Percentiles rank a stretch among this genome's conserved stretches.
These are phyloP conservation scores for Dasyurus viverrinus DNA, from an alignment of 2,113 vertebrate genomes.

Conservation along the genomic window DNA sequence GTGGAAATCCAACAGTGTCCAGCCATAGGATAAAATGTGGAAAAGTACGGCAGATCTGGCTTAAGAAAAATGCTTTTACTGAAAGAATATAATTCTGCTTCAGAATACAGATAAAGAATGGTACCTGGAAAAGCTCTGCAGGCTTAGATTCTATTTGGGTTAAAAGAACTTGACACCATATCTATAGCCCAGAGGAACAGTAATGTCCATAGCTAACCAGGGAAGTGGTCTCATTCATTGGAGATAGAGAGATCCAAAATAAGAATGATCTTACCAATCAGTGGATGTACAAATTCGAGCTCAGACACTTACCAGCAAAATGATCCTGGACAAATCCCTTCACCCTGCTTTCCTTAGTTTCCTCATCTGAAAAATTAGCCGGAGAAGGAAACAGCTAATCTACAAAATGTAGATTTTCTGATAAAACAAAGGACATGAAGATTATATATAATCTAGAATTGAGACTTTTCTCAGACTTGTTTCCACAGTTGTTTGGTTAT, in stretches of 20 bases:
- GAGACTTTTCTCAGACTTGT: neutral
- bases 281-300: neutral
- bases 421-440: neutral
- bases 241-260: neutral
- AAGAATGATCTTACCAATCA: neutral
- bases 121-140: neutral
- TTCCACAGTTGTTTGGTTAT: neutral
- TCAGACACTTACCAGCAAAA: too few relatives aligned
- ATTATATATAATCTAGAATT: neutral
- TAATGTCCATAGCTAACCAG: neutral
- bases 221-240: neutral
- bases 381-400: too few relatives aligned
- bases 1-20: neutral
- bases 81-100: neutral
- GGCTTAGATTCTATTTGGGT: neutral
- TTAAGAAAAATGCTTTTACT: neutral
- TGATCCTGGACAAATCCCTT: too few relatives aligned
- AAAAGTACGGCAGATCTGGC: neutral
- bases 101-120: neutral
- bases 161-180: neutral
- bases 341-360: too few relatives aligned
- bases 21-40: neutral
- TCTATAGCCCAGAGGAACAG: neutral
- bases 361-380: too few relatives aligned
- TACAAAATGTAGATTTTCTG: too few relatives aligned